phyloP scores from a whole-genome alignment of 2,797 vertebrate genomes.

The Loriculus beryllinus region DNA sequence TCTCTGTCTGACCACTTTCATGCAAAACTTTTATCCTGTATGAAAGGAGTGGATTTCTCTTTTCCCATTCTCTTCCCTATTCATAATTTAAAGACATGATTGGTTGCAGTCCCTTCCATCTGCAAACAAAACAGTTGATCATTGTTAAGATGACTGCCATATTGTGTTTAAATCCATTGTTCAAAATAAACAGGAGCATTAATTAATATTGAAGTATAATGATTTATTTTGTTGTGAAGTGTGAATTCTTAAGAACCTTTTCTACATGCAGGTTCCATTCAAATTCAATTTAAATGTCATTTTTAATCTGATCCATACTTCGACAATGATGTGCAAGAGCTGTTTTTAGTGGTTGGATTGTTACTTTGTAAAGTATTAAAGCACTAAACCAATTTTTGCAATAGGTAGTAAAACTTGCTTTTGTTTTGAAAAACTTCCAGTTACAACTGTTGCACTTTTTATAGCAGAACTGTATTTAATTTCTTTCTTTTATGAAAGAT shows the following conservation, averaged over 20 bases:
- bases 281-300: constrained; percentile 32
- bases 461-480: constrained; percentile 76
- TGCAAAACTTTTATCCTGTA: not conserved
- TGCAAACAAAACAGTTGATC: not conserved
- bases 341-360: constrained; percentile 66
- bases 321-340: constrained; percentile 63
- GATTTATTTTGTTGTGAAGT: constrained; percentile 11
- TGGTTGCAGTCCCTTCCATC: not conserved
- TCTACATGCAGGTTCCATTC: constrained; percentile 58
- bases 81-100: not conserved
- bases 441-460: constrained; percentile 76
- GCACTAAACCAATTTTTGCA: constrained; percentile 75
- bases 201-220: not conserved
- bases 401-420: constrained; percentile 76
- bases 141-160: not conserved
- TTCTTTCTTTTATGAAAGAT: constrained; percentile 81
- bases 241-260: constrained; percentile 45
- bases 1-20: not conserved
- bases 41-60: not conserved
- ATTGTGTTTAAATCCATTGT: constrained; percentile 8
- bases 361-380: constrained; percentile 75
- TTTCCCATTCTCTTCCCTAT: not conserved
- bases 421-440: constrained; percentile 73
- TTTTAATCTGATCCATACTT: constrained; percentile 61
- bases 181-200: constrained; percentile 8